Percentiles rank a stretch among this genome's conserved stretches.
Conservation (phyloP, 37 sponge, comb jelly and placozoan genomes). For the Petrosia ficiformis region DNA sequence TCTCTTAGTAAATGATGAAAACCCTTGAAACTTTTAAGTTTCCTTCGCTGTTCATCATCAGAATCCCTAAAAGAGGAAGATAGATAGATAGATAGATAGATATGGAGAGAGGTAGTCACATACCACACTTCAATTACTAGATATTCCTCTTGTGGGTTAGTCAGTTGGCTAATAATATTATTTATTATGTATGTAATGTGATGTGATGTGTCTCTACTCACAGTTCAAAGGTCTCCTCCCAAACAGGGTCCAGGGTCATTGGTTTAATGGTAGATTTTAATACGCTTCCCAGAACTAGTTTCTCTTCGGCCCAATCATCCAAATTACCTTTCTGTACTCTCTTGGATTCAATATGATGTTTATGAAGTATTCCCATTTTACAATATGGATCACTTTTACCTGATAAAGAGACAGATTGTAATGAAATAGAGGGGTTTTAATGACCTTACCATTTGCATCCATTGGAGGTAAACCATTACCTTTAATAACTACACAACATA, state of each 20-base stretch:
- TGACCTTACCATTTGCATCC: neutral
- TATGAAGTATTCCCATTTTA: constrained; percentile 32
- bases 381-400: constrained; percentile 72
- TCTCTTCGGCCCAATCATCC: constrained; percentile 20
- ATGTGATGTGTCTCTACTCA: constrained; percentile 21
- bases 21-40: neutral
- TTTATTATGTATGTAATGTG: neutral
- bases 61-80: neutral
- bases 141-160: constrained; percentile 16
- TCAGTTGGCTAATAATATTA: constrained; percentile 12
- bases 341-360: neutral
- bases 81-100: neutral
- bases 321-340: constrained; percentile 21
- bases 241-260: constrained; percentile 50
- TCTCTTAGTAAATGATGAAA: constrained; percentile 7
- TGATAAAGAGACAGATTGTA: neutral
- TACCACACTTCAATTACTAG: constrained; percentile 51
- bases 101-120: neutral
- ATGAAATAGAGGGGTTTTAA: neutral
- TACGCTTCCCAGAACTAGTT: constrained; percentile 11
- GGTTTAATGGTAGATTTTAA: constrained; percentile 16
- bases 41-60: neutral
- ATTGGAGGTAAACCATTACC: constrained; percentile 12
- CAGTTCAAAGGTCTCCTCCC: constrained; percentile 60
- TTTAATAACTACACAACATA: constrained; percentile 19